Evolutionary conservation across 2,888 invertebrate species (phyloP), one percentile per base, ranked within the genome.

Genomic region (Spodoptera exigua): DNA sequence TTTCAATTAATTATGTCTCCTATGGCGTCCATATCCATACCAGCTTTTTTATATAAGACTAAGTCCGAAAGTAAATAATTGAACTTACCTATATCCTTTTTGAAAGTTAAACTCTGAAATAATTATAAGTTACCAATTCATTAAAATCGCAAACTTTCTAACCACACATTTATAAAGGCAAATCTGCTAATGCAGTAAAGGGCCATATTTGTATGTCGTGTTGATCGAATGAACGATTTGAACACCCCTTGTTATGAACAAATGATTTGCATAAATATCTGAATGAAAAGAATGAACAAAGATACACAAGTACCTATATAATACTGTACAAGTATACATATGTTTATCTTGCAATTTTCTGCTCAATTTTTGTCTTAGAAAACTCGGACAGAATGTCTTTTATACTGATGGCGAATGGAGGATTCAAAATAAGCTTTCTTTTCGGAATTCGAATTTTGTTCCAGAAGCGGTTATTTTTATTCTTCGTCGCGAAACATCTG

Each of bases 251-350:
- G 74, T 76, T 73, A 70, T 75, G 57, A 62, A 61, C 43, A 59
- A 74, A 70, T 70, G 70, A 69, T 76, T 75, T 74, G 63, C 74
- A 75, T 75, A 70, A 59, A 60, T 61, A 74, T 74, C 35, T 59
- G 59, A 59, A 43, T 14, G 47, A 57, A 55, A 66, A 39, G 59
- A 69, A 54, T 47, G 61, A 54, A 60, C 60, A 55, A 62, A 65
- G 40, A 63, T 52, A 53, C 40, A 64, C 54, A 61, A 41, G 44
- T 45, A 51, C 46, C n/a, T n/a, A n/a, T n/a, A n/a, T n/a, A n/a
- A n/a, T n/a, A n/a, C n/a, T n/a, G n/a, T n/a, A n/a, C n/a, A n/a
- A 63, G 34, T 43, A 48, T 2, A n/a, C n/a, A n/a, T 48, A 17
- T 73, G 51, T 70, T 70, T 63, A 61, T 57, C 17, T 53, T 39